phyloP scores from a whole-genome alignment of 2,113 vertebrate genomes.

The Epinephelus cyanopodus region DNA sequence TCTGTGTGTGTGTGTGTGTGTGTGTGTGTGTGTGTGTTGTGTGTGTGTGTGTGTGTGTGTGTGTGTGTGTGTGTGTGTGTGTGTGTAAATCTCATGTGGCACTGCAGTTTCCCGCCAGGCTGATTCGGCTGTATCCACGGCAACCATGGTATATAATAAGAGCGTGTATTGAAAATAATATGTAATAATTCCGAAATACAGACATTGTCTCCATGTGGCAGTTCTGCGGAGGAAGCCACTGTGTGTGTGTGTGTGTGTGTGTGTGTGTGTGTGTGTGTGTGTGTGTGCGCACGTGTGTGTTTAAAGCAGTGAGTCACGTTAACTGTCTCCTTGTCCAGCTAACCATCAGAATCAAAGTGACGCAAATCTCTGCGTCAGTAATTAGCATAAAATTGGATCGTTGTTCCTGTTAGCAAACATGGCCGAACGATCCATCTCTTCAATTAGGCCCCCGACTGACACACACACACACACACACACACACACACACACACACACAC shows the following conservation, averaged over 20 bases:
- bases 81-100: not conserved
- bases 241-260: conserved; percentile 22
- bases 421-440: conserved; percentile 40
- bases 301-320: conserved; percentile 7
- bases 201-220: not conserved
- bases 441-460: conserved; percentile 31
- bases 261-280: conserved; percentile 33
- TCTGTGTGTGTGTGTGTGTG: conserved; percentile 9
- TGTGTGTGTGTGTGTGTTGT: not conserved
- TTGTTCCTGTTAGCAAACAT: conserved; percentile 67
- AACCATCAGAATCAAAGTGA: conserved; percentile 66
- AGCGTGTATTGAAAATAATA: not conserved
- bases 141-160: conserved; percentile 48
- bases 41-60: conserved; percentile 4
- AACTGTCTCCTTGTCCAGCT: conserved; percentile 25
- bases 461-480: conserved; percentile 12
- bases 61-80: conserved; percentile 3
- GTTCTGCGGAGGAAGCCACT: not conserved
- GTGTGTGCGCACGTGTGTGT: conserved; percentile 9
- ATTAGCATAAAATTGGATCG: conserved; percentile 72
- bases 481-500: not conserved
- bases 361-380: conserved; percentile 52
- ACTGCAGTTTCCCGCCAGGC: conserved; percentile 19
- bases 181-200: conserved; percentile 44
- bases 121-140: conserved; percentile 47